These are phyloP conservation scores for Belgica antarctica DNA, from an alignment of 2,888 invertebrate species.

Conservation along the genomic window DNA sequence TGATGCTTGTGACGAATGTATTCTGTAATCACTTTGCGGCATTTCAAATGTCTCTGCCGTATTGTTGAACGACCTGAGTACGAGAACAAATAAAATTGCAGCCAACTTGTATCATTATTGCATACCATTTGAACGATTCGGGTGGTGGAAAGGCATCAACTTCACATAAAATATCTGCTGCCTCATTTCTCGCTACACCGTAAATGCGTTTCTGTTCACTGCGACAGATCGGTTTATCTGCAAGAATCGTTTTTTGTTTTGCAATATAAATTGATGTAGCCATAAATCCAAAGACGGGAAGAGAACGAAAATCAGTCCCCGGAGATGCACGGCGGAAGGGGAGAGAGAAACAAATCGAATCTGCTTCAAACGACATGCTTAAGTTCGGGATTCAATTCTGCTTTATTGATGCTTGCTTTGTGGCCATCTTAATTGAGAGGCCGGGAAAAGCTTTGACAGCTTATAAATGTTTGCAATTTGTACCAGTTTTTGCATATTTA, in stretches of 20 bases:
- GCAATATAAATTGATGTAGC: constrained; percentile 25
- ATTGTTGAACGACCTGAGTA: constrained; percentile 89
- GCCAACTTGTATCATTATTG: too few species aligned
- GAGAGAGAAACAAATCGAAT: constrained; percentile 5
- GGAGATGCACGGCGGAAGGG: too few species aligned
- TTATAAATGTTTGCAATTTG: too few species aligned
- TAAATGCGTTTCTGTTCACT: constrained; percentile 73
- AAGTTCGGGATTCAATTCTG: constrained; percentile 11
- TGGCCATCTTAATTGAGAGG: too few species aligned
- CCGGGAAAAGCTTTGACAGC: too few species aligned
- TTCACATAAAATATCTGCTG: constrained; percentile 74
- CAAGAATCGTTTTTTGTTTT: constrained; percentile 8
- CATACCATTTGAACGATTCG: constrained; percentile 81
- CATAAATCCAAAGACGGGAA: constrained; percentile 17
- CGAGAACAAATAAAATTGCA: too few species aligned
- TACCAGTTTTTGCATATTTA: too few species aligned
- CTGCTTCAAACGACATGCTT: not conserved
- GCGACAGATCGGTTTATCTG: constrained; percentile 82
- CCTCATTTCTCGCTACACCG: constrained; percentile 79
- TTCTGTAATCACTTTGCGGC: constrained; percentile 64
- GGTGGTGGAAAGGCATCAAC: constrained; percentile 83
- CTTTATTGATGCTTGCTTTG: too few species aligned
- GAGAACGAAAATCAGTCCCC: not conserved
- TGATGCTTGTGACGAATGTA: constrained; percentile 60
- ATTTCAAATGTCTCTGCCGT: constrained; percentile 78